Conservation (phyloP, 1,140 invertebrate species). For the Scaptomyza pallida region DNA sequence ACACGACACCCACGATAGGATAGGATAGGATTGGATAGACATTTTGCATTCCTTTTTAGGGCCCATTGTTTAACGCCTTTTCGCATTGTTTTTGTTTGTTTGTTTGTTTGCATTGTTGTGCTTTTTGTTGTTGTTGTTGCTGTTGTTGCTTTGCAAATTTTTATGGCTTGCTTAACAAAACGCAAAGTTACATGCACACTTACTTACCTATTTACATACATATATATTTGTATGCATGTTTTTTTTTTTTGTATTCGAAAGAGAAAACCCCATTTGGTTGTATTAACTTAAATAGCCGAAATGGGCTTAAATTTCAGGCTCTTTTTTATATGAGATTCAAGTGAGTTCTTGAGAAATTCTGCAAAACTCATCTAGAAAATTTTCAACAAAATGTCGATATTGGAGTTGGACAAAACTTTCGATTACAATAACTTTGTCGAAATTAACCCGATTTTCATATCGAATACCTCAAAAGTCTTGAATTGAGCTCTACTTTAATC, state of each 20-base stretch:
- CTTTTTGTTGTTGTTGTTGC: too few species aligned
- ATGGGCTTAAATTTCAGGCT: too few species aligned
- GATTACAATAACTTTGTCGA: too few species aligned
- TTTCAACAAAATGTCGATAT: too few species aligned
- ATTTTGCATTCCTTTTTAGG: conserved; percentile 11
- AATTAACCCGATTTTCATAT: too few species aligned
- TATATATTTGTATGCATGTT: not conserved
- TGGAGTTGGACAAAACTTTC: too few species aligned
- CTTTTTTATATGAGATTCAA: not conserved
- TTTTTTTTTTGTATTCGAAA: not conserved
- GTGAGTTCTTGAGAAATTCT: not conserved
- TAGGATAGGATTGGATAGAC: too few species aligned
- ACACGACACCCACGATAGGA: conserved; percentile 34
- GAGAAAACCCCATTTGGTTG: not conserved
- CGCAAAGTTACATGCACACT: conserved; percentile 60
- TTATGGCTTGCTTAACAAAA: conserved; percentile 81
- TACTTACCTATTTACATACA: not conserved
- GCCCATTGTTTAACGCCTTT: conserved; percentile 36
- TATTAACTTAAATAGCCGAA: not conserved
- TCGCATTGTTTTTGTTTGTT: conserved; percentile 26
- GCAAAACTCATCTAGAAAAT: too few species aligned
- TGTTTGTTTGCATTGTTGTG: conserved; percentile 5
- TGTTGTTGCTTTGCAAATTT: conserved; percentile 71
- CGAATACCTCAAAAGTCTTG: too few species aligned
- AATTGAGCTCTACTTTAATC: too few species aligned